Evolutionary conservation across 2,113 vertebrate genomes (phyloP), one percentile per base, ranked within the genome.

Genomic region (Corythornis cristatus): DNA sequence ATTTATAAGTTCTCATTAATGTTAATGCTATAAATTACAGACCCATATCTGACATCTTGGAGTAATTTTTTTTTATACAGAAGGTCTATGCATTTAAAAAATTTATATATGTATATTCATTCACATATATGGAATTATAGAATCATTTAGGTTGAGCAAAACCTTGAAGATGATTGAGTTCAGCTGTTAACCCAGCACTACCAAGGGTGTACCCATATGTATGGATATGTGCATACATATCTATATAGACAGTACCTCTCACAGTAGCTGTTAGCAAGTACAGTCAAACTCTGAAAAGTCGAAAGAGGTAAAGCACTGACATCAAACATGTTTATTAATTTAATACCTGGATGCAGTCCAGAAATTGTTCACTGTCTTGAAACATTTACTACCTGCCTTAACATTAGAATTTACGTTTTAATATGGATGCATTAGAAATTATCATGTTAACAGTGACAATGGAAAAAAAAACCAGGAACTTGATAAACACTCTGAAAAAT

Each of bases 341-440:
- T 95, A 89, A n/a, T 95, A 90, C 77, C 86, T 70, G 60, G 33
- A 29, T 90, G 77, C 61, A 82, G 76, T 94, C 60, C 74, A 89
- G 88, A 57, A 89, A 6, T 81, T 90, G 46, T 83, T 97, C 80
- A 76, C 62, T 95, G 94, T 90, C 88, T 93, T 96, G 80, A 96
- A 96, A 93, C 62, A 74, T 92, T 92, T 96, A 76, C 70, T 95
- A n/a, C 81, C 77, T 95, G 86, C 29, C 79, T 97, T 93, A 87
- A 88, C 5, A 29, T 74, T 56, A 72, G 48, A 87, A 81, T 12
- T 62, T 25, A n/a, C 42, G 4, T 93, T 79, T 77, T 81, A 35
- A 19, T 57, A 45, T 16, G 6, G 12, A 0, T 84, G 2, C 1
- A 2, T 65, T 88, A 79, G 37, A 57, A 87, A 72, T 45, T 2